phyloP scores from a whole-genome alignment of 1,140 invertebrate species.

The Brachionus paranguensis region DNA sequence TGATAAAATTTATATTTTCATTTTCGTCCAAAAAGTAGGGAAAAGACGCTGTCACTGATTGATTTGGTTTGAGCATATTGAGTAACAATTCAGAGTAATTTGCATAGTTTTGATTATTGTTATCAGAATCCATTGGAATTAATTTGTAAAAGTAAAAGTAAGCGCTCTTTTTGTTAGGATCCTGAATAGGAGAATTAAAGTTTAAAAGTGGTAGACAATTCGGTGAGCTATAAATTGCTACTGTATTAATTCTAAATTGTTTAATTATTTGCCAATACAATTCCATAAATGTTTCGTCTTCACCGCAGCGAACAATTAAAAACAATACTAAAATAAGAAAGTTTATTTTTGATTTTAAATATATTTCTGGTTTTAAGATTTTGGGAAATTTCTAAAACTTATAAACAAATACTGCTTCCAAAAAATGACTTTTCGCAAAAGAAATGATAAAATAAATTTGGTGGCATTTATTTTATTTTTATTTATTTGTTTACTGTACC shows the following conservation, averaged over 20 bases:
- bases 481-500: too few relatives aligned
- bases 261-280: background rate
- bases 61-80: background rate
- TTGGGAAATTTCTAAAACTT: too few relatives aligned
- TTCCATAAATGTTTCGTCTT: background rate
- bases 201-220: background rate
- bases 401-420: too few relatives aligned
- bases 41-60: background rate
- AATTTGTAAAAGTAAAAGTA: conserved; percentile 13
- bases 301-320: conserved; percentile 7
- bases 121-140: background rate
- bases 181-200: background rate
- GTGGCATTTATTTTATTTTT: too few relatives aligned
- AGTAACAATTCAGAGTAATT: background rate
- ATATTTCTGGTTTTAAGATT: too few relatives aligned
- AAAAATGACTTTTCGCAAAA: too few relatives aligned
- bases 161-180: background rate
- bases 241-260: conserved; percentile 8
- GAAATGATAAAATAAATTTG: too few relatives aligned
- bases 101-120: background rate
- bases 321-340: background rate
- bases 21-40: background rate
- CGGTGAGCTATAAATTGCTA: background rate
- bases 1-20: background rate
- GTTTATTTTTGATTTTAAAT: background rate